Evolutionary conservation across 2,113 vertebrate genomes (phyloP).

Genomic region (Stegostoma tigrinum): DNA sequence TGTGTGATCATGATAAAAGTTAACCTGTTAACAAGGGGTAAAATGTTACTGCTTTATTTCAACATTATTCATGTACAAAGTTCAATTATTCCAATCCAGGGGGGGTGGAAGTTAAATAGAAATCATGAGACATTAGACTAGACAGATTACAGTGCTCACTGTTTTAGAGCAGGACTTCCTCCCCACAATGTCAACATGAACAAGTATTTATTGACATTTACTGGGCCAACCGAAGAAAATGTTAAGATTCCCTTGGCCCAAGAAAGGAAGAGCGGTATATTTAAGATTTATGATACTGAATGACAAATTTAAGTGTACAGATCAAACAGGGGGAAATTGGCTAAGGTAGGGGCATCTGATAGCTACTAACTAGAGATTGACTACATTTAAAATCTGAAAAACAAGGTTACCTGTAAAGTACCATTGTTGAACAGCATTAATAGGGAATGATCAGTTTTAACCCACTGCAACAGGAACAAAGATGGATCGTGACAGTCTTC

Average conservation of each 20-base stretch:
- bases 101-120: neutral
- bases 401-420: constrained; percentile 75
- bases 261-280: neutral
- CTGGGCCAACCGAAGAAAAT: neutral
- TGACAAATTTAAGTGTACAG: neutral
- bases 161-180: neutral
- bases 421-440: constrained; percentile 93
- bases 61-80: neutral
- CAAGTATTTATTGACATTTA: neutral
- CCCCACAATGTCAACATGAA: neutral
- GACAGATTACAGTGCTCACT: neutral
- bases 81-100: neutral
- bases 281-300: too few relatives aligned
- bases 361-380: neutral
- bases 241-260: neutral
- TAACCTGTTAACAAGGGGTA: constrained; percentile 63
- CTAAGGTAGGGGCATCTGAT: neutral
- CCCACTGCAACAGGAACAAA: constrained; percentile 87
- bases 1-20: constrained; percentile 94
- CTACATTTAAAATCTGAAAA: neutral
- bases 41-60: neutral
- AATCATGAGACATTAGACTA: neutral
- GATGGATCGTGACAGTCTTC: constrained; percentile 56
- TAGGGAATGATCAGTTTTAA: constrained; percentile 91
- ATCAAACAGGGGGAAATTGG: neutral